Conservation (phyloP, 2,113 vertebrate genomes). For the Mormyrus lacerda region DNA sequence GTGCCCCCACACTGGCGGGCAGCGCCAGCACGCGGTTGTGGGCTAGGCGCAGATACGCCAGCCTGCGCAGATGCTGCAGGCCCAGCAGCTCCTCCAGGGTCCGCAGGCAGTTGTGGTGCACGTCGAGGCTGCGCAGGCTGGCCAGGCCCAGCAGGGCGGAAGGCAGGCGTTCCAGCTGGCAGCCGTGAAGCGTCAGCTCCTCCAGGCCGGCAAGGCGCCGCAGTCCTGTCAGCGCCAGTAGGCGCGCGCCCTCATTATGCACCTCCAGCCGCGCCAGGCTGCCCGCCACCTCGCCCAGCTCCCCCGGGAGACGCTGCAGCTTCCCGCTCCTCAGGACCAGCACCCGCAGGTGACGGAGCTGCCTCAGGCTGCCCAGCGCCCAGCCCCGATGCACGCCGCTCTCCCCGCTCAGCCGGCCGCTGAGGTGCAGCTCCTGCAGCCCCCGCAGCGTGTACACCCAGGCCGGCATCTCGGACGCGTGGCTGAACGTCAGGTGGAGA, state of each 20-base stretch:
- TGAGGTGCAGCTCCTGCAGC: constrained; percentile 61
- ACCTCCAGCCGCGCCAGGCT: constrained; percentile 55
- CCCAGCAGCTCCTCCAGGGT: constrained; percentile 59
- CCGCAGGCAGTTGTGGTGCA: constrained; percentile 56
- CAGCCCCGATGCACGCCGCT: constrained; percentile 53
- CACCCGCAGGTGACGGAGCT: constrained; percentile 51
- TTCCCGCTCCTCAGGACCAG: constrained; percentile 51
- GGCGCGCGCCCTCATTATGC: constrained; percentile 56
- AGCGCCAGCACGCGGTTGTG: constrained; percentile 52
- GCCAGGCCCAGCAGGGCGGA: constrained; percentile 49
- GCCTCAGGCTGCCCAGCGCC: constrained; percentile 53
- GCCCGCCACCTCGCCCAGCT: constrained; percentile 53
- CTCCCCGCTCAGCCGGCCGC: constrained; percentile 52
- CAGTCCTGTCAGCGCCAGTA: constrained; percentile 54
- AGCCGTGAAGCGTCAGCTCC: constrained; percentile 59
- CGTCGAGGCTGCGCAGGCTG: constrained; percentile 53
- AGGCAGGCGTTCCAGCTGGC: constrained; percentile 62
- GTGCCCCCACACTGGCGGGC: constrained; percentile 48
- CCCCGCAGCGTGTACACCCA: constrained; percentile 60
- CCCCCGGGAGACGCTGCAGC: constrained; percentile 53
- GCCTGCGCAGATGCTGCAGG: constrained; percentile 54
- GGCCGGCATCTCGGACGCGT: constrained; percentile 53
- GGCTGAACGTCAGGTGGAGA: constrained; percentile 60
- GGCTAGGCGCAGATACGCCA: constrained; percentile 57
- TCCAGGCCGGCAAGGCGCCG: constrained; percentile 48